Conservation (phyloP, 2,113 vertebrate genomes). For the Ahaetulla prasina region DNA sequence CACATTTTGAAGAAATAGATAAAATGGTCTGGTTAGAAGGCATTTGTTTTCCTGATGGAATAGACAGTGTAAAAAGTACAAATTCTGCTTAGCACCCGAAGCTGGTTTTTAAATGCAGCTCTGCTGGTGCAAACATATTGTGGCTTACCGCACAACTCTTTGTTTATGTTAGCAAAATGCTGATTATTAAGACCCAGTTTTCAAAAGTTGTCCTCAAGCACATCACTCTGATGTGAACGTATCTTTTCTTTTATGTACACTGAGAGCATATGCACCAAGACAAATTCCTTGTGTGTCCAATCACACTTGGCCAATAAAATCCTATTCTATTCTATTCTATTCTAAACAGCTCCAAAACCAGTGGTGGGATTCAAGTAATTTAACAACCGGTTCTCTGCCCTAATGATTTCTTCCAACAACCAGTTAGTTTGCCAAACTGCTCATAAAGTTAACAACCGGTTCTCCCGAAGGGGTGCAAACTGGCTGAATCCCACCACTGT, state of each 20-base stretch:
- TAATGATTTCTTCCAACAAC: too few species aligned
- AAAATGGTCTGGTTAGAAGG: not conserved
- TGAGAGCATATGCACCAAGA: too few species aligned
- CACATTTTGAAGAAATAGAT: not conserved
- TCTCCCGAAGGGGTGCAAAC: too few species aligned
- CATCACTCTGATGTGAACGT: not conserved
- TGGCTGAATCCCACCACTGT: too few species aligned
- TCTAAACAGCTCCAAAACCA: constrained; percentile 32
- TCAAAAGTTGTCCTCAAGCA: constrained; percentile 17
- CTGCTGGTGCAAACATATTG: not conserved
- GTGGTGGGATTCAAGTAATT: too few species aligned
- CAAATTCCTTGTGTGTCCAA: too few species aligned
- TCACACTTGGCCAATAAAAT: too few species aligned
- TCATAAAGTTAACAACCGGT: too few species aligned
- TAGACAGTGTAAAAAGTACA: not conserved
- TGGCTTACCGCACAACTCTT: not conserved
- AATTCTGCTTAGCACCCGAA: not conserved
- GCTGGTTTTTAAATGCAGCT: not conserved
- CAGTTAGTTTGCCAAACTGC: too few species aligned
- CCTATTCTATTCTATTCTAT: too few species aligned
- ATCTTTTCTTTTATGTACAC: too few species aligned
- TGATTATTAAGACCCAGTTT: constrained; percentile 8
- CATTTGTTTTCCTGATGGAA: not conserved
- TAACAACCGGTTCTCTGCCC: too few species aligned
- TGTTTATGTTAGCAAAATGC: not conserved